Base-by-base conservation (phyloP, 2,888 invertebrate species). In the Cryptocheilus praepositus region DNA sequence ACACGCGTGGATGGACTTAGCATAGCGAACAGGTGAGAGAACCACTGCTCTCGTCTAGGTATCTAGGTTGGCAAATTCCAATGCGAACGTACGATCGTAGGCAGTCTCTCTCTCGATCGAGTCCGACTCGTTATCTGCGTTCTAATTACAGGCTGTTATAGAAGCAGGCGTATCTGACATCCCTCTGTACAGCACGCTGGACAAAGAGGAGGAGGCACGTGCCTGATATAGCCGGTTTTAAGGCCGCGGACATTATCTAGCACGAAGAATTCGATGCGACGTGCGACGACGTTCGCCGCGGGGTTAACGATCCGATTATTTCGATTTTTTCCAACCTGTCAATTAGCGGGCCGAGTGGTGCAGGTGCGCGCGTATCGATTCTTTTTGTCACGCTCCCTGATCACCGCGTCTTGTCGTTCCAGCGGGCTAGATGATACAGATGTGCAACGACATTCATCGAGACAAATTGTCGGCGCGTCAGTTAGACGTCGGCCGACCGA, bases 91-190 rank as follows among this genome's bases (percentile, higher is more conserved):
- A 45, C 61, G 59, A 68, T 68, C 61, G 67, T 67, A 71, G 68
- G 63, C 61, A 56, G 59, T 51, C 59, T 64, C 61, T 61, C 36
- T 7, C 36, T 11, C 36, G 3, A 65, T 73, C 74, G 61, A 65
- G 69, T 36, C 53, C 21, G 61, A 58, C 60, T 74, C 56, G 68
- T 77, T 81, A 77, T 81, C 79, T 70, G 18, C 64, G 76, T 77
- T 79, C 80, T 81, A 80, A 80, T 81, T 81, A 60, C 77, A 18
- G 64, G 49, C 68, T 67, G 70, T 74, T 74, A 70, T 53, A 43
- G 21, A 61, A 51, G 21, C 57, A 43, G 55, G 52, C 51, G 55
- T 59, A 51, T 60, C 60, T 21, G 52, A 64, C 22, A 46, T 64
- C 61, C 53, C 28, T 56, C 49, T 11, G 44, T 28, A 19, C n/a